Evolutionary conservation across 2,113 vertebrate genomes (phyloP), one percentile per base, ranked within the genome.

Genomic region (Odontophorus gujanensis): DNA sequence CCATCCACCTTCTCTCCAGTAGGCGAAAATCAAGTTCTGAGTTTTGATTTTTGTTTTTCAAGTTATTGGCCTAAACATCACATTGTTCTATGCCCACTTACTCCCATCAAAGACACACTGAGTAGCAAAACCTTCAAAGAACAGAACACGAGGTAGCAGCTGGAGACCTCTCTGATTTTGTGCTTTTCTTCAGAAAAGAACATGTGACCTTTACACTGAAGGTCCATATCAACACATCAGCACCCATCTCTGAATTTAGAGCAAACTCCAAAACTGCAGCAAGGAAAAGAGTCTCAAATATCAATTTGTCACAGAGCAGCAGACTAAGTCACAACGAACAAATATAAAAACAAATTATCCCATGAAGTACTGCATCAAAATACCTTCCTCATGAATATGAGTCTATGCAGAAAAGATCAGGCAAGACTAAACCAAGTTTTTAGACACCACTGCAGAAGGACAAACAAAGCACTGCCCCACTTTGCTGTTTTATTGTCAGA

Each of bases 201-300:
- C n/a, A n/a, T 43, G 48, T 86, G 65, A 81, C 36, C 25, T 79
- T 51, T 58, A 13, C 62, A 61, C 74, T 80, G 42, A 50, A 43
- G 43, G 69, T 24, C 40, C 76, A 67, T 73, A 85, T 69, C 85
- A 86, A 34, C 55, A 65, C 62, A 78, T 65, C 76, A 92, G 84
- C 66, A 95, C 58, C 67, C 81, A 51, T 2, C 69, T 57, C 77
- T 73, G 48, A 92, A 87, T 69, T 92, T 86, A 94, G 89, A 93
- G 75, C 36, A 53, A 95, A 40, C 53, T 92, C 62, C 71, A 87
- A 77, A 92, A 94, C 7, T 87, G 90, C 84, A 95, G 67, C 57
- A 85, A 77, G n/a, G 34, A 80, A 87, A 94, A 85, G 40, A 77
- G 78, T 59, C 63, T 93, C 72, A 80, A 92, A 71, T 79, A 93